Percentiles rank a stretch among this genome's conserved stretches.
These are phyloP conservation scores for Eidolon dupreanum DNA, from an alignment of 2,797 vertebrate genomes.

Conservation along the genomic window DNA sequence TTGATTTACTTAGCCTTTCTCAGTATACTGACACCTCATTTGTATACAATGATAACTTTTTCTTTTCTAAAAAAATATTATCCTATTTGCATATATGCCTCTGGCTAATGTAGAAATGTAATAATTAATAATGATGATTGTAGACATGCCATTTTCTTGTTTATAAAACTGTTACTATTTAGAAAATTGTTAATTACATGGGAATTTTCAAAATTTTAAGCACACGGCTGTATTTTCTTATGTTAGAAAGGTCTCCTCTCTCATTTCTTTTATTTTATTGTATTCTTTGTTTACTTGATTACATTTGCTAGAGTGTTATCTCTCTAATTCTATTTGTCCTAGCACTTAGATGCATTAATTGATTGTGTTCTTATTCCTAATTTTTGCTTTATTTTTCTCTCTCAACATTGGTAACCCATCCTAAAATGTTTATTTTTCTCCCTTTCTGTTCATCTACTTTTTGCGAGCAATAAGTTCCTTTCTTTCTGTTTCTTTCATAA, in stretches of 20 bases:
- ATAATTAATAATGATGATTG: background rate
- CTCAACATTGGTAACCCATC: background rate
- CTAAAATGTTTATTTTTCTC: background rate
- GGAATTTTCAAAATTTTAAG: background rate
- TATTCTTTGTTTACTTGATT: background rate
- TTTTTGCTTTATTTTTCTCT: background rate
- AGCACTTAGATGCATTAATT: background rate
- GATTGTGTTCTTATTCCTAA: background rate
- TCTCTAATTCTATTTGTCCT: background rate
- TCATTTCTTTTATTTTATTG: background rate
- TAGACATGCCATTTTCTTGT: background rate
- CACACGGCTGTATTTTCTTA: background rate
- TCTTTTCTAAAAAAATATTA: background rate
- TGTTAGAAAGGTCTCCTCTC: background rate
- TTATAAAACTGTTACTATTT: background rate
- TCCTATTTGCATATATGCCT: background rate
- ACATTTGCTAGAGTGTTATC: background rate
- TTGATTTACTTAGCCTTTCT: background rate
- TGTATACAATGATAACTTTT: background rate
- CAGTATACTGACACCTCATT: background rate
- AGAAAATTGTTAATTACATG: background rate
- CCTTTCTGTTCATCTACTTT: background rate
- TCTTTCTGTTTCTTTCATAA: background rate
- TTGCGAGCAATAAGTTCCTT: background rate
- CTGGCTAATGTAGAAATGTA: background rate